These are phyloP conservation scores for Papio anubis DNA, from an alignment of 2,113 vertebrate genomes.

Conservation along the genomic window DNA sequence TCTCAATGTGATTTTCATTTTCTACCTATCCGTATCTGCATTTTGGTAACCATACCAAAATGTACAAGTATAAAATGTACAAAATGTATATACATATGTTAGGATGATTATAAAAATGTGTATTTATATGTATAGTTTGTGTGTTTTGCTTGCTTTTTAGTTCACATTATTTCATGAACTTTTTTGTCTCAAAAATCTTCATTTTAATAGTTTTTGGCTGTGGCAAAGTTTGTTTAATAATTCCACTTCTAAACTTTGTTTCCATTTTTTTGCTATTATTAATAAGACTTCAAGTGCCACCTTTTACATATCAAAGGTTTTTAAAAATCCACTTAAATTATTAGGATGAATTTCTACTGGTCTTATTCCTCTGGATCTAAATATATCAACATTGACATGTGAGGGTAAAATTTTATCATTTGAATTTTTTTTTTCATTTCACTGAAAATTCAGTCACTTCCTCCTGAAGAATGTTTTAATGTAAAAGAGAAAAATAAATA, in stretches of 20 bases:
- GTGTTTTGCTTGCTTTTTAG: background rate
- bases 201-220: background rate
- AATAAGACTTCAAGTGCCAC: background rate
- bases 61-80: no score
- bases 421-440: background rate
- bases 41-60: background rate
- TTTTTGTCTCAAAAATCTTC: background rate
- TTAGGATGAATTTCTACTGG: background rate
- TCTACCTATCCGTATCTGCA: background rate
- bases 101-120: no score
- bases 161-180: background rate
- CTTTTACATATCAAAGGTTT: background rate
- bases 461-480: background rate
- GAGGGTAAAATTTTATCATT: background rate
- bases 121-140: background rate
- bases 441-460: background rate
- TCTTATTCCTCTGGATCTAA: background rate
- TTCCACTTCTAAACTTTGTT: background rate
- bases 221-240: background rate
- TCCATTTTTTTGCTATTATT: background rate
- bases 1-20: background rate
- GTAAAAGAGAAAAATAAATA: background rate
- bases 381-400: background rate
- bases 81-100: no score
- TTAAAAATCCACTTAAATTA: background rate